Base-by-base conservation (phyloP, 2,888 invertebrate genomes). In the Acleris emargana region DNA sequence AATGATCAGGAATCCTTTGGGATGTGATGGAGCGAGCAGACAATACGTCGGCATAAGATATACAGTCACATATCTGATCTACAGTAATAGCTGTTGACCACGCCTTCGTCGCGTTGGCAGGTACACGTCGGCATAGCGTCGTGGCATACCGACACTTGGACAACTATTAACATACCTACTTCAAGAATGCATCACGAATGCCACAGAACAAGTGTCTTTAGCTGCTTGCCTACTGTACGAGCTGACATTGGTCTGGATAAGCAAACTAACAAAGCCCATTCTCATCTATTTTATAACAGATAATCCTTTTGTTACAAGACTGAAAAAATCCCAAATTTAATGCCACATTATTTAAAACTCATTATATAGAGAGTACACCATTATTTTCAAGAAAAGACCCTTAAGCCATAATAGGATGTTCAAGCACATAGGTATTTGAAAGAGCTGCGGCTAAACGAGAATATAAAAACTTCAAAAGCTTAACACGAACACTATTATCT, bases 1-100 rank as follows among this genome's bases (percentile, higher is more conserved):
- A 90, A 90, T 83, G 83, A 89, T 87, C 84, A 86, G 83, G 81
- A 88, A 87, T 89, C 90, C 90, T 90, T 91, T 88, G 89, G 87
- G 89, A 89, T 86, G 87, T 84, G 86, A 79, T 82, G 88, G 84
- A 86, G 84, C 86, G 87, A 79, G 88, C 86, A 92, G 92, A 92
- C 92, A 91, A 91, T 86, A 76, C 85, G 91, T 91, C 91, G 90
- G 88, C 89, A 79, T 83, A 87, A 79, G 76, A 75, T 75, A 76
- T 74, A 73, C 73, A 72, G 74, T 77, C 74, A 73, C 73, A 69
- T 75, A 82, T 78, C 76, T 80, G 77, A 80, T 83, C 79, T 71
- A 72, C 77, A 71, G 71, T 71, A 71, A 78, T 77, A 72, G 75
- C 76, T 70, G 73, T 68, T 52, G 51, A 61, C 61, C 60, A 66